phyloP scores from a whole-genome alignment of 2,797 vertebrate genomes.

The Rousettus madagascariensis region DNA sequence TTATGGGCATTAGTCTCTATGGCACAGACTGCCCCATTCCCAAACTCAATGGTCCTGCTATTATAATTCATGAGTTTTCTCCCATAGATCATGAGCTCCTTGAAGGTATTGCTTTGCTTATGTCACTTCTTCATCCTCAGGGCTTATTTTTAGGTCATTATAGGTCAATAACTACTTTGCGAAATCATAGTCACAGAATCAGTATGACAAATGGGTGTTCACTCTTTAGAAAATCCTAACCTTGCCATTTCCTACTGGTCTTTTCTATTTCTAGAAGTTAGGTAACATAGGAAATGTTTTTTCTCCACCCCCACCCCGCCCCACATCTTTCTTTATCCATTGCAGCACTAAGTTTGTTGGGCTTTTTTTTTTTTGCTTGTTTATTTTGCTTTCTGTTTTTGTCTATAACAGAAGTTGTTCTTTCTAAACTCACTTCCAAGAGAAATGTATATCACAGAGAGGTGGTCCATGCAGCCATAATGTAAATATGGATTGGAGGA shows the following conservation, averaged over 20 bases:
- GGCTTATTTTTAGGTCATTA: neutral
- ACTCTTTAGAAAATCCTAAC: neutral
- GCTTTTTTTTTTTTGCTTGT: neutral
- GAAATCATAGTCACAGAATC: neutral
- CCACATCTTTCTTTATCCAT: neutral
- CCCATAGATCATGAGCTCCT: neutral
- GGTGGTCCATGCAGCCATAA: neutral
- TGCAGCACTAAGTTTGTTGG: neutral
- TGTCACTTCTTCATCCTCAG: neutral
- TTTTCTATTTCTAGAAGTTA: constrained; percentile 23
- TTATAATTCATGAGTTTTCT: neutral
- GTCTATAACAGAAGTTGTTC: neutral
- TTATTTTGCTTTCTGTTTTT: constrained; percentile 24
- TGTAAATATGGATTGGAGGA: neutral
- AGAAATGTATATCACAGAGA: neutral
- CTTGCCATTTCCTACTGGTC: neutral
- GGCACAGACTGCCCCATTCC: neutral
- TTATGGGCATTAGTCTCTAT: neutral
- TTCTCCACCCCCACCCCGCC: neutral
- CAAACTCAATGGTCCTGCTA: neutral
- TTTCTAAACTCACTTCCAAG: constrained; percentile 40
- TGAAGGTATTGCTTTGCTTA: neutral
- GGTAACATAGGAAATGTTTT: neutral
- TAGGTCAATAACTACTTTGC: constrained; percentile 1
- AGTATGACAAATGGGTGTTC: neutral